Conservation (phyloP, 2,113 vertebrate genomes). For the Tretioscincus oriximinensis region DNA sequence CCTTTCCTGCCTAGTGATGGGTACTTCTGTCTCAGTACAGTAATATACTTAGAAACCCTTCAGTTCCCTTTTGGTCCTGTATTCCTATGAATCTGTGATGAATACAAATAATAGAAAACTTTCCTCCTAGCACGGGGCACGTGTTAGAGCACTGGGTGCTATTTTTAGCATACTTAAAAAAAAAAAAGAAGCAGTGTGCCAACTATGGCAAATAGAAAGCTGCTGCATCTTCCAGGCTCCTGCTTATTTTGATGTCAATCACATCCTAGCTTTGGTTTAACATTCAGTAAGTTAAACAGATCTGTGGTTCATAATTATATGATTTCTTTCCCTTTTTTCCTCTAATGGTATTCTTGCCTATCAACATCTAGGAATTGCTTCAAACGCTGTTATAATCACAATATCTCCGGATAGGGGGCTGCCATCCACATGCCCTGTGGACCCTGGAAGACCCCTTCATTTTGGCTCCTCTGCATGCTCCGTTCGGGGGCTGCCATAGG, state of each 20-base stretch:
- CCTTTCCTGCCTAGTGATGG: neutral
- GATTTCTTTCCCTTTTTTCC: neutral
- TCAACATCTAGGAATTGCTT: neutral
- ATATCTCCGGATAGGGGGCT: no score
- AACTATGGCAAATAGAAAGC: slow-evolving; percentile 6
- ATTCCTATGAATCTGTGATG: slow-evolving; percentile 13
- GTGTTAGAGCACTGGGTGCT: neutral
- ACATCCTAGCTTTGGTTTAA: neutral
- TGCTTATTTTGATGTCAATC: slow-evolving; percentile 1
- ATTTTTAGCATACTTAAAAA: slow-evolving; percentile 8
- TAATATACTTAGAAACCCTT: neutral
- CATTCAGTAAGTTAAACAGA: neutral
- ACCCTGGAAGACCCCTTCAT: no score
- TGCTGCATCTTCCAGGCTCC: neutral
- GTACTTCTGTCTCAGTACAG: neutral
- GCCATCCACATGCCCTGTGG: no score
- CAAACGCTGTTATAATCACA: slow-evolving; percentile 6
- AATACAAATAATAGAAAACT: slow-evolving; percentile 26
- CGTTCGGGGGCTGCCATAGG: no score
- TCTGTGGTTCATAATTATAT: neutral
- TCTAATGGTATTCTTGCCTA: neutral
- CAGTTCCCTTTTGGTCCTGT: neutral
- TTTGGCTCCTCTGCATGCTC: no score
- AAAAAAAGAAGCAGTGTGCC: neutral
- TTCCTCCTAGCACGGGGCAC: slow-evolving; percentile 6